Percentiles rank a stretch among this genome's conserved stretches.
Evolutionary conservation across 1,140 invertebrate species (phyloP).

Genomic region (Akabosia matsudoensis): DNA sequence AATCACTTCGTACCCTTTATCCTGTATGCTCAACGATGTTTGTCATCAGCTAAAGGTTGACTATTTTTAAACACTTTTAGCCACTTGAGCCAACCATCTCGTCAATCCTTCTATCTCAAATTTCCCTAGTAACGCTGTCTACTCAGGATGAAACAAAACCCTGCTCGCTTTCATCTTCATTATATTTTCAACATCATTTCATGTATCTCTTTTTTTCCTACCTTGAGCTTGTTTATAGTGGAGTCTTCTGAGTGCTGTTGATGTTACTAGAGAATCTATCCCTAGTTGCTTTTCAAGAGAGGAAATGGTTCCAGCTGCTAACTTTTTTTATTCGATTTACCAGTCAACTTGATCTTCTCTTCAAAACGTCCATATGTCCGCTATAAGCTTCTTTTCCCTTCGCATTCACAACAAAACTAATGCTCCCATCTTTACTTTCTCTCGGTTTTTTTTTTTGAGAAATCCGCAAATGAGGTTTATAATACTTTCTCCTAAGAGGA

Average conservation of each 20-base stretch:
- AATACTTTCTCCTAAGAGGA: not conserved
- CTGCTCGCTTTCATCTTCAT: not conserved
- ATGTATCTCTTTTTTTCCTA: too few species aligned
- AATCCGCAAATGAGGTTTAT: slow-evolving; percentile 12
- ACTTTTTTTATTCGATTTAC: slow-evolving; percentile 23
- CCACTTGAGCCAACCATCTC: slow-evolving; percentile 7
- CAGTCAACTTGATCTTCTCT: slow-evolving; percentile 22
- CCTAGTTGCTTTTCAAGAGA: slow-evolving; percentile 3
- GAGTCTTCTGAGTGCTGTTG: too few species aligned
- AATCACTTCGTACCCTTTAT: not conserved
- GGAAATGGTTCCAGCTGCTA: slow-evolving; percentile 16
- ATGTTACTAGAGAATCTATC: too few species aligned
- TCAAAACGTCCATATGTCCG: slow-evolving; percentile 10
- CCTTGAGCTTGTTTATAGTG: too few species aligned
- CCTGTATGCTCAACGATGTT: not conserved
- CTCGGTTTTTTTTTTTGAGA: not conserved
- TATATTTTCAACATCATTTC: too few species aligned
- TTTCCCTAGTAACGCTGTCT: not conserved
- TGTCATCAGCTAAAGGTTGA: not conserved
- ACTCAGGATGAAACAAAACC: not conserved
- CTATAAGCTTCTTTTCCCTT: not conserved
- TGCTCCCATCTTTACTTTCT: not conserved
- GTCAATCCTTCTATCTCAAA: not conserved
- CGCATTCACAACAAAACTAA: not conserved
- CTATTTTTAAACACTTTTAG: not conserved